These are phyloP conservation scores for Thymelicus lineola DNA, from an alignment of 2,888 invertebrate species.

Conservation along the genomic window DNA sequence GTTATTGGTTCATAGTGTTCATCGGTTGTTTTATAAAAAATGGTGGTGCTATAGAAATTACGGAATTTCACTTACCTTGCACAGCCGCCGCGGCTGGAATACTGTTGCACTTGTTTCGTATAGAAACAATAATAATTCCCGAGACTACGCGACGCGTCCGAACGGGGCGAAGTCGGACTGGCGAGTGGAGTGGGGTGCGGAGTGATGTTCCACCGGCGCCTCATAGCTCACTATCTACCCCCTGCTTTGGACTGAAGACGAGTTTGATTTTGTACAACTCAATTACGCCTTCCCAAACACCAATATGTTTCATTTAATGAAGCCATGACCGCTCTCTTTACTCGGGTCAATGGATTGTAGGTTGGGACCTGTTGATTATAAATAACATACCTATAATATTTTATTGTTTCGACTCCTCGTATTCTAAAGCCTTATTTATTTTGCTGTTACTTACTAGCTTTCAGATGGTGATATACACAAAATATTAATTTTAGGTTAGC, in stretches of 20 bases:
- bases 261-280: conserved; percentile 41
- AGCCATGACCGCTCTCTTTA: conserved; percentile 27
- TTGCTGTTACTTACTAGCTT: too few relatives aligned
- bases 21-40: conserved; percentile 9
- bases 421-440: too few relatives aligned
- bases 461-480: too few relatives aligned
- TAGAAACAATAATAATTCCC: neutral
- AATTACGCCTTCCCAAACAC: conserved; percentile 33
- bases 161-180: conserved; percentile 18
- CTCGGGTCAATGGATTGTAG: conserved; percentile 10
- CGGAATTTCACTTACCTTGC: conserved; percentile 10
- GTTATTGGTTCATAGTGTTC: conserved; percentile 18
- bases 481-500: too few relatives aligned
- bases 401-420: neutral
- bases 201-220: conserved; percentile 30
- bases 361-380: too few relatives aligned
- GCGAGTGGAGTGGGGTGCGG: conserved; percentile 9
- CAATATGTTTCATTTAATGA: conserved; percentile 31
- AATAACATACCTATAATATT: neutral
- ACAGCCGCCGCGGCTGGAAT: conserved; percentile 15
- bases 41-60: neutral
- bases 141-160: conserved; percentile 13
- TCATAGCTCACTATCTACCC: conserved; percentile 38
- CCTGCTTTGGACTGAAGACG: conserved; percentile 42
- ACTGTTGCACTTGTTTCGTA: conserved; percentile 12